Base-by-base conservation (phyloP, 2,113 vertebrate species). In the Polyodon spathula region DNA sequence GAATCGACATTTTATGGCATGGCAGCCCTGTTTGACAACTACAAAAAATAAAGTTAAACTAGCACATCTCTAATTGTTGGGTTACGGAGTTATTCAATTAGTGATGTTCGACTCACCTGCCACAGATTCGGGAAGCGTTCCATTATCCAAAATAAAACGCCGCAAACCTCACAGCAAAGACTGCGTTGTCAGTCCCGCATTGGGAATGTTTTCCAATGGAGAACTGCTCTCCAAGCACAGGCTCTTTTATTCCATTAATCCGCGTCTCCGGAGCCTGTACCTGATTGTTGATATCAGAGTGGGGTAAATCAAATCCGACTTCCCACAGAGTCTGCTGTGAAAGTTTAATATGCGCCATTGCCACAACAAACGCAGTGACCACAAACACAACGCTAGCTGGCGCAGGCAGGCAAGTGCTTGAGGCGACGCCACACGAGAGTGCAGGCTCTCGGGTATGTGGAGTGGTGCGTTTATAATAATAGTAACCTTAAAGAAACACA, bases 21-120 rank as follows among this genome's bases (percentile, higher is more conserved):
- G 27, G 27, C 27, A 27, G 27, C 27, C 27, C 27, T 27, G 27
- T 27, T 27, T 27, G 27, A 27, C 27, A 27, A 27, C 27, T 27
- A 27, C 27, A 27, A 27, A 27, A 27, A 27, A 3, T 27, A 27
- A 27, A 2, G 27, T 27, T 27, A 27, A 27, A 27, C 27, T 3
- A 27, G 27, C 27, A 27, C 27, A 27, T 27, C 3, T 27, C 27
- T 27, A 3, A 27, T 27, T 27, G 27, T 1, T 27, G 27, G 27
- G 27, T 27, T 27, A 27, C 27, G 12, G 5, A n/a, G 2, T 50
- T 4, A 50, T 2, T n/a, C 4, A 4, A 14, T 50, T 11, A 6
- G 5, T n/a, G 40, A 62, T 55, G 73, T 75, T 86, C 74, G 97
- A 93, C 92, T 86, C 91, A 92, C n/a, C n/a, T n/a, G n/a, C 3